Percentiles rank a stretch among this genome's conserved stretches.
phyloP scores from a whole-genome alignment of 2,888 invertebrate species.

The Helicoverpa assulta region DNA sequence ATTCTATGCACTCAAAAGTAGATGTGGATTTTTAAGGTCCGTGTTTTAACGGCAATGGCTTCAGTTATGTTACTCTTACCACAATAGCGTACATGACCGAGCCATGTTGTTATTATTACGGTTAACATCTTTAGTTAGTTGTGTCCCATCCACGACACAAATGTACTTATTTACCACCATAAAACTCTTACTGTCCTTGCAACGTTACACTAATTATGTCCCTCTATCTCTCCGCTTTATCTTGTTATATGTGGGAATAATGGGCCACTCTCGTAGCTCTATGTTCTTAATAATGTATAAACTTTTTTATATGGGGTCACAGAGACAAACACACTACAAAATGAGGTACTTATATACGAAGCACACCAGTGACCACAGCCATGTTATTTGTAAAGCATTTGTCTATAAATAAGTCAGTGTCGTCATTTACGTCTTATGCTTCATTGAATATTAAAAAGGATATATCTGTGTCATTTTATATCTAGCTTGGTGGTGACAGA shows the following conservation, averaged over 20 bases:
- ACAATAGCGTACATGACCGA: constrained; percentile 30
- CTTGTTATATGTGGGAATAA: constrained; percentile 56
- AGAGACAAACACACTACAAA: constrained; percentile 36
- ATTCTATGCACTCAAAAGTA: not conserved
- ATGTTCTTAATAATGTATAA: constrained; percentile 50
- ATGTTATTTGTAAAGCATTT: constrained; percentile 40
- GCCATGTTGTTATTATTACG: constrained; percentile 50
- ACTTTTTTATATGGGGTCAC: constrained; percentile 47
- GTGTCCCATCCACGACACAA: constrained; percentile 41
- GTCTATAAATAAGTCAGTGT: constrained; percentile 45
- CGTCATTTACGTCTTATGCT: constrained; percentile 41
- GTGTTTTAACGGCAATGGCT: constrained; percentile 24
- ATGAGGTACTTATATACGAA: not conserved
- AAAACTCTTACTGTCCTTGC: constrained; percentile 49
- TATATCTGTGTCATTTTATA: constrained; percentile 54
- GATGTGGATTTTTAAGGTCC: constrained; percentile 5
- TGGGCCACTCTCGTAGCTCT: constrained; percentile 48
- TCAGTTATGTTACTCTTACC: constrained; percentile 23
- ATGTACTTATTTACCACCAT: constrained; percentile 45
- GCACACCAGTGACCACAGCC: constrained; percentile 4
- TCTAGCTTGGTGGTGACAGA: constrained; percentile 37
- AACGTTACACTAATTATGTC: constrained; percentile 63
- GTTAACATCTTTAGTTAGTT: constrained; percentile 52
- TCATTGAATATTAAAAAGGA: constrained; percentile 54
- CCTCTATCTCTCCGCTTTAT: constrained; percentile 60